Base-by-base conservation (phyloP, 2,888 invertebrate genomes). In the Lepidonotus clava region DNA sequence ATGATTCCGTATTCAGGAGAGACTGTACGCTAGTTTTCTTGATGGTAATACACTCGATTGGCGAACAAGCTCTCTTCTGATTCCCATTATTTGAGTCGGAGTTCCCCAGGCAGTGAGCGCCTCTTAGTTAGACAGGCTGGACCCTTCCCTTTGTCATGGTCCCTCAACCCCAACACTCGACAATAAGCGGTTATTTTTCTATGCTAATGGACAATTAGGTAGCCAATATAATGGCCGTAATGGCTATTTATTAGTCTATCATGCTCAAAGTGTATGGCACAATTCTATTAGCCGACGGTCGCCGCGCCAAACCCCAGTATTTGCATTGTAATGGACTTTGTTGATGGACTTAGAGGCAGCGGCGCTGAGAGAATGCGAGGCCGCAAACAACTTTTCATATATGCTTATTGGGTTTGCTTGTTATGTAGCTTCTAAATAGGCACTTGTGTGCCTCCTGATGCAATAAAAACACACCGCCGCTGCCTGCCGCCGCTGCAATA, bases 211-310 rank as follows among this genome's bases (percentile, higher is more conserved):
- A n/a, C 80, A 80, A 80, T 80, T 80, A 80, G 28, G 6, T 46
- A 51, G 41, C 46, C 80, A 80, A 80, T 80, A 80, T 80, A 80
- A 80, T 80, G 80, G 80, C 46, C 80, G 46, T 80, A 51, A 80
- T 80, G 80, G 28, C 80, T 80, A 80, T 80, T 80, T 80, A 80
- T 80, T 80, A 80, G 80, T 80, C 80, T 80, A 80, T 80, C 80
- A 80, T 80, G 80, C 80, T 80, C 51, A 80, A 80, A 80, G 80
- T 80, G 80, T 80, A 80, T 51, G 80, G 80, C 46, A 21, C 80
- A 46, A 80, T 80, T 80, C 32, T 11, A 34, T 80, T 80, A 80
- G 80, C 32, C 32, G 80, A 24, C 14, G 80, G 41, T 18, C 80
- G 80, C 28, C 80, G 46, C 66, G 32, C 80, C 80, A 18, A 41